phyloP scores from a whole-genome alignment of 2,888 invertebrate species.

The Ashinkailepas kermadecensis region DNA sequence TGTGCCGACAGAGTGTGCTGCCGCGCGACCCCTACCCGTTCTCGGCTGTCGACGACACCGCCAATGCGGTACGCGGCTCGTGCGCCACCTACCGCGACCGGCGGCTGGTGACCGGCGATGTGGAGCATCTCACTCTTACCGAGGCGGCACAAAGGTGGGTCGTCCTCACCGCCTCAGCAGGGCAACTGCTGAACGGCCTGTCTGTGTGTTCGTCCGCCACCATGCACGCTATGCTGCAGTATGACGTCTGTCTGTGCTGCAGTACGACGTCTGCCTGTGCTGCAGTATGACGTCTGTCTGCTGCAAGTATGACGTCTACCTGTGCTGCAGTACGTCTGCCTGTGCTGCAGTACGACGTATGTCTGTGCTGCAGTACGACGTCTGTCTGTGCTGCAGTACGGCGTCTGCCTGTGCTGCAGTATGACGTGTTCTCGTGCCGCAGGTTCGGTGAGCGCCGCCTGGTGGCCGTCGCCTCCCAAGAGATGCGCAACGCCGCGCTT shows the following conservation, averaged over 20 bases:
- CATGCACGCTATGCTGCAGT: no score
- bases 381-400: no score
- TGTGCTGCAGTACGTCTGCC: no score
- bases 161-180: neutral
- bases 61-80: slow-evolving; percentile 54
- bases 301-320: no score
- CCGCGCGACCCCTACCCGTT: slow-evolving; percentile 27
- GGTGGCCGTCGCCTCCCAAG: slow-evolving; percentile 62
- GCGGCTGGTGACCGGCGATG: slow-evolving; percentile 37
- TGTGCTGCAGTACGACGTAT: no score
- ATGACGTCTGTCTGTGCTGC: no score
- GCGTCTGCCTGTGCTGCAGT: no score
- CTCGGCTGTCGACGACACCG: slow-evolving; percentile 46
- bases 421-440: slow-evolving; percentile 25
- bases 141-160: slow-evolving; percentile 47
- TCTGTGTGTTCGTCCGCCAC: no score
- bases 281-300: no score
- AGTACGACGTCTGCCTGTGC: no score
- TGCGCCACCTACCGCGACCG: slow-evolving; percentile 56
- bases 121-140: slow-evolving; percentile 44
- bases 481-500: slow-evolving; percentile 51
- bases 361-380: no score
- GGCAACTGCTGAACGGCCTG: no score
- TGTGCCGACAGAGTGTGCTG: neutral
- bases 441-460: slow-evolving; percentile 56